These are phyloP conservation scores for Bos indicus DNA, from an alignment of 2,113 vertebrate genomes.

Conservation along the genomic window DNA sequence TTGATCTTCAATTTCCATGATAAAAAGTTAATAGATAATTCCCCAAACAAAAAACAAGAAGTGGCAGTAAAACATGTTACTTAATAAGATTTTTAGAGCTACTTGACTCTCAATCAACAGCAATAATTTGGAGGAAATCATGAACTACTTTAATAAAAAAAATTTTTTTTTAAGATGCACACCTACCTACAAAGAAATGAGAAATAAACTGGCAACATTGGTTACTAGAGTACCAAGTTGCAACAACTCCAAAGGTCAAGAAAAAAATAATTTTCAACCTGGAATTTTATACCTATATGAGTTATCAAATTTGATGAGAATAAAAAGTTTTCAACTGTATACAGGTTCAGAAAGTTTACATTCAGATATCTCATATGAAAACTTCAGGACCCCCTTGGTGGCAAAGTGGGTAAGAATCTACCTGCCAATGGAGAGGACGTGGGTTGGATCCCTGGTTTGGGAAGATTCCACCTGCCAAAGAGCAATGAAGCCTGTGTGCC, in stretches of 20 bases:
- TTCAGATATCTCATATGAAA: background rate
- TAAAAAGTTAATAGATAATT: background rate
- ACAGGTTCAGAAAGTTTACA: background rate
- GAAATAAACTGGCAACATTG: background rate
- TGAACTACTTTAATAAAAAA: conserved; percentile 1
- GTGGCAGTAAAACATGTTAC: background rate
- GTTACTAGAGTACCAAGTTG: background rate
- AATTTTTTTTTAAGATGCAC: background rate
- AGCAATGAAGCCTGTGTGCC: background rate
- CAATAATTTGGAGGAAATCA: background rate
- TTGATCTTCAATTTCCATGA: background rate
- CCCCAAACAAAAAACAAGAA: background rate
- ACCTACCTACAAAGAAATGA: background rate
- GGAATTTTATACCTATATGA: background rate
- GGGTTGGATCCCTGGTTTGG: background rate
- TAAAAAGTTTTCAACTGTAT: background rate
- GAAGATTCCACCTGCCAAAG: background rate
- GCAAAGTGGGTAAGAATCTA: background rate
- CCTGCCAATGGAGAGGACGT: background rate
- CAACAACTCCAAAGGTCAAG: background rate
- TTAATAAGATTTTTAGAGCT: background rate
- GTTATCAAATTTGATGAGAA: background rate
- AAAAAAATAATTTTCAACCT: background rate
- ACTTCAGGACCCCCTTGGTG: background rate
- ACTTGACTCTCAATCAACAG: background rate